Evolutionary conservation across 2,113 vertebrate species (phyloP).

Genomic region (Sylvietta virens): DNA sequence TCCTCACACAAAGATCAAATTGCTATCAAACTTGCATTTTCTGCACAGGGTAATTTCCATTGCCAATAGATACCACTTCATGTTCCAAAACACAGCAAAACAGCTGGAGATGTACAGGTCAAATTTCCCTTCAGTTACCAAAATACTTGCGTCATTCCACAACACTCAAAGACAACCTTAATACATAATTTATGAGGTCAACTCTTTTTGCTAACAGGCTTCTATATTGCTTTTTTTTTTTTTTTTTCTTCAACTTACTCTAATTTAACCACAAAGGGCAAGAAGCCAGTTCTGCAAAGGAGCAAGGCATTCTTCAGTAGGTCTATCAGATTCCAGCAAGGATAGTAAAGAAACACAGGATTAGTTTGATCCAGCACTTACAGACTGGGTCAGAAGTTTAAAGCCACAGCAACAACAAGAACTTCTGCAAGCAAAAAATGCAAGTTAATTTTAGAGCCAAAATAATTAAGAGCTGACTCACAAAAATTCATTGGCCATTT

Average conservation of each 20-base stretch:
- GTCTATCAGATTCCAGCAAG: neutral
- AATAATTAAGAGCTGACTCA: neutral
- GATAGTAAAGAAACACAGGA: neutral
- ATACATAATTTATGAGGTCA: neutral
- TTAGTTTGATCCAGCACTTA: neutral
- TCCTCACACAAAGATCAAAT: neutral
- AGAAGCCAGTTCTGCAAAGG: neutral
- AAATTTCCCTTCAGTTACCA: slow-evolving; percentile 4
- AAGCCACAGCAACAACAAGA: neutral
- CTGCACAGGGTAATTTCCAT: neutral
- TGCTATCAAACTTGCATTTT: neutral
- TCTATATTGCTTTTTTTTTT: neutral
- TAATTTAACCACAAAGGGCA: neutral
- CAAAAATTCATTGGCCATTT: neutral
- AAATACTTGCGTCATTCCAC: neutral
- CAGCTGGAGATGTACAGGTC: neutral
- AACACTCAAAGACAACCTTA: neutral
- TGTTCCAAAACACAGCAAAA: neutral
- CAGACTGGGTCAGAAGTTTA: neutral
- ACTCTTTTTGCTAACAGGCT: neutral
- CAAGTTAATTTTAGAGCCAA: neutral
- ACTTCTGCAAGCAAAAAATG: neutral
- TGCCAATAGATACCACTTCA: neutral
- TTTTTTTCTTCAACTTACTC: neutral
- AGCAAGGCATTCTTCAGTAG: neutral